phyloP scores from a whole-genome alignment of 2,113 vertebrate genomes.

The Bubo bubo region DNA sequence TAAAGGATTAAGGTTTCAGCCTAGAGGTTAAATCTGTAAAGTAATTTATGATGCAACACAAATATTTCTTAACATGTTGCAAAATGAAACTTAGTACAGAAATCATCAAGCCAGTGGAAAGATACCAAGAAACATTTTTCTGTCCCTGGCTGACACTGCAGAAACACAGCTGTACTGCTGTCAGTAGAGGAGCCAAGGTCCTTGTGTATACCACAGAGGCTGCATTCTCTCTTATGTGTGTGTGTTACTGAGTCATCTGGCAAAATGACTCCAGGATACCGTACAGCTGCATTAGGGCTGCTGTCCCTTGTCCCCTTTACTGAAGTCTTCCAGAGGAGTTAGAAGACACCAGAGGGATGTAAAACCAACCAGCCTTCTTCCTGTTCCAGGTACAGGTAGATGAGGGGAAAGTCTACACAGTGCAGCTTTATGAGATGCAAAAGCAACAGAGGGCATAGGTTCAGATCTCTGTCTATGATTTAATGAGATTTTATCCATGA shows the following conservation, averaged over 20 bases:
- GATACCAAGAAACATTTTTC: not conserved
- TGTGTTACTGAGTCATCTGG: not conserved
- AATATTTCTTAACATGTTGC: not conserved
- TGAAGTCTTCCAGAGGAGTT: not conserved
- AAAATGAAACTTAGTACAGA: not conserved
- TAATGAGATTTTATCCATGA: not conserved
- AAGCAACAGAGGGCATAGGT: not conserved
- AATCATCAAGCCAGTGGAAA: not conserved
- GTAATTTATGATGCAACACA: not conserved
- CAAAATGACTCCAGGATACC: not conserved
- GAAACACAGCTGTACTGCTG: not conserved
- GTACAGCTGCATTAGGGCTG: not conserved
- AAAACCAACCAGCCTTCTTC: not conserved
- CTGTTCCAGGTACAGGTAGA: not conserved
- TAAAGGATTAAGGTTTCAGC: not conserved
- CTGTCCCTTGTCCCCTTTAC: not conserved
- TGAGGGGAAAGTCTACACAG: not conserved
- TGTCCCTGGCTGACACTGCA: not conserved
- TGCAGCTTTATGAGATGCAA: not conserved
- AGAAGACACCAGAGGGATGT: not conserved
- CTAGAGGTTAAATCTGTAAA: not conserved
- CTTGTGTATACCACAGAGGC: not conserved
- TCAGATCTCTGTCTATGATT: not conserved
- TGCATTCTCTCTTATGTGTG: not conserved
- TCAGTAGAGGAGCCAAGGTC: not conserved